Conservation (phyloP, 2,888 invertebrate genomes). For the Tetrapedia diversipes region DNA sequence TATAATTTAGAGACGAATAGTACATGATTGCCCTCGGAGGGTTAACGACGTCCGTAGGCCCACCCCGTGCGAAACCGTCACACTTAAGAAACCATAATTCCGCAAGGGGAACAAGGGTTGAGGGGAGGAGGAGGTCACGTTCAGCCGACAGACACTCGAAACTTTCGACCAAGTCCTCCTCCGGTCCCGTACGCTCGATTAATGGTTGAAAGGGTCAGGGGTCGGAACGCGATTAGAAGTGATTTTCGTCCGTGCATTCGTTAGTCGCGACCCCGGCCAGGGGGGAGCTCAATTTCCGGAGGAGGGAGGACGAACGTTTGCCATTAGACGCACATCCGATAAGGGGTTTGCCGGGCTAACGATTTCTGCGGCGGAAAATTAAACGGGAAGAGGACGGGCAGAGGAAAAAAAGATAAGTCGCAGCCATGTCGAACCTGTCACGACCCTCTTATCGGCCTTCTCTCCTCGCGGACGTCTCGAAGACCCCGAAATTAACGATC, state of each 20-base stretch:
- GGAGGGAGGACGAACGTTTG: constrained; percentile 26
- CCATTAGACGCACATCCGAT: constrained; percentile 58
- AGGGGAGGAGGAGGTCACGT: background rate
- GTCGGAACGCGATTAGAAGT: constrained; percentile 40
- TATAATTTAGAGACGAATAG: background rate
- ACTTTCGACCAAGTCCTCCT: constrained; percentile 17
- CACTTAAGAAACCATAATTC: constrained; percentile 24
- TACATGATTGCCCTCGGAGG: background rate
- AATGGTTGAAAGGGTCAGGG: constrained; percentile 40
- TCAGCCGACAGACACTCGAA: constrained; percentile 20
- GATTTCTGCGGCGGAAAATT: constrained; percentile 54
- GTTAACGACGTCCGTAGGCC: background rate
- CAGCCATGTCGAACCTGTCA: constrained; percentile 32
- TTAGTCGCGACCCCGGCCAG: constrained; percentile 30
- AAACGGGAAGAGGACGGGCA: constrained; percentile 41
- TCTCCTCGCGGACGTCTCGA: constrained; percentile 17
- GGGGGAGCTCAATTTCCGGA: constrained; percentile 50
- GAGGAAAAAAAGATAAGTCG: constrained; percentile 46
- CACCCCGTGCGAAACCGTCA: background rate
- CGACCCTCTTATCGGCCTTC: constrained; percentile 39
- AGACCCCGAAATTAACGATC: constrained; percentile 51
- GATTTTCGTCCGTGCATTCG: constrained; percentile 49
- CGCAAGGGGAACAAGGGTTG: too few relatives aligned
- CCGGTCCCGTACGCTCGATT: constrained; percentile 21
- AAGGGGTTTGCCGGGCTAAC: constrained; percentile 45